phyloP scores from a whole-genome alignment of 2,113 vertebrate species.

The Mustela nigripes region DNA sequence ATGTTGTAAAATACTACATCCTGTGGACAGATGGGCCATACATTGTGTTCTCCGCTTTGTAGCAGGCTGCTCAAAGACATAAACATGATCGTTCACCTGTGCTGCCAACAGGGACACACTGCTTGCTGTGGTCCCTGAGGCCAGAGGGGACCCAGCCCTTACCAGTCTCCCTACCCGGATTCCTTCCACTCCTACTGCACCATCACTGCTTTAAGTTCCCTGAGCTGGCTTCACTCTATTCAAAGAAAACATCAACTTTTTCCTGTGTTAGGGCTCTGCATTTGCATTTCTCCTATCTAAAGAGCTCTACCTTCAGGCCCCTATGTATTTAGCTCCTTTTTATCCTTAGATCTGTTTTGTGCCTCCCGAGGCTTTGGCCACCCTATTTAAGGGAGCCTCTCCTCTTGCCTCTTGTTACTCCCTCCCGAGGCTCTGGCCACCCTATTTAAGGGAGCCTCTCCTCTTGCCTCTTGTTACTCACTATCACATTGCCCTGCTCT shows the following conservation, averaged over 20 bases:
- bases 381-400: background rate
- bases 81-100: background rate
- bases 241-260: background rate
- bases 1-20: background rate
- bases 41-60: background rate
- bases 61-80: background rate
- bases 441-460: background rate
- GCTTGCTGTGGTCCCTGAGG: background rate
- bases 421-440: background rate
- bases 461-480: background rate
- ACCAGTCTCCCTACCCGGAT: background rate
- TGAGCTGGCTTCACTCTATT: background rate
- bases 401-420: too few relatives aligned
- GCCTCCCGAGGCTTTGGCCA: background rate
- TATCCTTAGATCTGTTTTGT: background rate
- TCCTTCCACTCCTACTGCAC: background rate
- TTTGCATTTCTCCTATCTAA: conserved; percentile 27
- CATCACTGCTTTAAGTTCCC: background rate
- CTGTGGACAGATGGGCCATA: background rate
- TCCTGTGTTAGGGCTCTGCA: background rate
- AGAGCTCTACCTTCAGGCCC: background rate
- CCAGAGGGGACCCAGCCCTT: background rate
- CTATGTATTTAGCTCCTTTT: background rate
- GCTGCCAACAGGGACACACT: background rate
- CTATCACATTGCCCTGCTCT: background rate